Evolutionary conservation across 2,113 vertebrate genomes (phyloP).

Genomic region (Psittacula cyanocephala): DNA sequence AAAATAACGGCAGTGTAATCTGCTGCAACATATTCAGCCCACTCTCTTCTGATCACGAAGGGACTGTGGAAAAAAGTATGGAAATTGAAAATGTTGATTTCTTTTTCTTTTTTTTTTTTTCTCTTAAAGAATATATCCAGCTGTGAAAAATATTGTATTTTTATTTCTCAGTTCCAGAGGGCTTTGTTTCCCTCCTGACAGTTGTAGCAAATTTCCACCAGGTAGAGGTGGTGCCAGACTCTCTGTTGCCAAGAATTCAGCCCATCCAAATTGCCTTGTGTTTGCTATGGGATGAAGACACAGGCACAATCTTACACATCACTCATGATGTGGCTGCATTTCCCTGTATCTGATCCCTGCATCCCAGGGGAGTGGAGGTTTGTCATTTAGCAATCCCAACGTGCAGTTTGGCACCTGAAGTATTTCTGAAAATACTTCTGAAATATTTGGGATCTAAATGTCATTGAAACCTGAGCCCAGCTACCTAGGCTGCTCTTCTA

Average conservation of each 20-base stretch:
- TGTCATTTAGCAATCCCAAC: background rate
- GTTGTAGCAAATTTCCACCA: background rate
- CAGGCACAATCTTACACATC: background rate
- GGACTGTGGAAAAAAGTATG: background rate
- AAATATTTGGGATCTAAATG: background rate
- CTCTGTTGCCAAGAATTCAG: background rate
- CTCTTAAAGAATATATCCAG: background rate
- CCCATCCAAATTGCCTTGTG: background rate
- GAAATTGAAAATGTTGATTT: constrained; percentile 29
- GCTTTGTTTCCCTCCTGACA: background rate
- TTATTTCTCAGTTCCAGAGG: background rate
- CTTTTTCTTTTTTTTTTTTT: background rate
- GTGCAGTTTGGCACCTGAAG: background rate
- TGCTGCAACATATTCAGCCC: constrained; percentile 9
- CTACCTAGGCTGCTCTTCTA: background rate
- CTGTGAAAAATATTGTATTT: constrained; percentile 29
- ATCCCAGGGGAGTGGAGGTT: background rate
- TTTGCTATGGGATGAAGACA: background rate
- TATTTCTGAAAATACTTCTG: background rate
- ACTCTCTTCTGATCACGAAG: constrained; percentile 10
- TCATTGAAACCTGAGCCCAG: background rate
- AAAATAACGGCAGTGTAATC: constrained; percentile 37
- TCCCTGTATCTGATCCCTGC: background rate
- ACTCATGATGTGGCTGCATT: background rate
- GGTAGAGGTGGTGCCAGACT: background rate